Conservation (phyloP, 2,888 invertebrate species). For the Coenonympha glycerion region DNA sequence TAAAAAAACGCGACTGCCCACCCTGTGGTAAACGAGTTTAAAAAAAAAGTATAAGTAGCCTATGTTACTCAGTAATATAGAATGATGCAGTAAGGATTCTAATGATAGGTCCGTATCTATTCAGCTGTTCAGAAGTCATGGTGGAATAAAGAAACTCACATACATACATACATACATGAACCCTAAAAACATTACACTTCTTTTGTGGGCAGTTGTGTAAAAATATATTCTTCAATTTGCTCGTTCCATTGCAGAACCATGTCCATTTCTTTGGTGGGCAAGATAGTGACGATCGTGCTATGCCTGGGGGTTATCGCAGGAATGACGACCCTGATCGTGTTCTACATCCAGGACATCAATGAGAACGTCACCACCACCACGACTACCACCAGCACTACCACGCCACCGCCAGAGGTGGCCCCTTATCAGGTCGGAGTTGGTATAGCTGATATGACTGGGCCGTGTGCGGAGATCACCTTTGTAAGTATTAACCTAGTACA, state of each 20-base stretch:
- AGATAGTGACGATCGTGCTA: slow-evolving; percentile 44
- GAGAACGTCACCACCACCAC: not conserved
- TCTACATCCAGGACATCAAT: slow-evolving; percentile 37
- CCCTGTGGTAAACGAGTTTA: too few relatives aligned
- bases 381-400: slow-evolving; percentile 8
- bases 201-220: too few relatives aligned
- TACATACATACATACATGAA: too few relatives aligned
- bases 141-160: too few relatives aligned
- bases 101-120: too few relatives aligned
- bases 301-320: slow-evolving; percentile 48
- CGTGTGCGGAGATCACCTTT: slow-evolving; percentile 91
- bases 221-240: too few relatives aligned
- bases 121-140: too few relatives aligned
- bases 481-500: slow-evolving; percentile 85
- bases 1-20: too few relatives aligned
- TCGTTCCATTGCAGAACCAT: slow-evolving; percentile 20
- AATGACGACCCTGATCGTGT: slow-evolving; percentile 45
- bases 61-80: too few relatives aligned
- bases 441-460: slow-evolving; percentile 93
- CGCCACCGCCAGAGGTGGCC: slow-evolving; percentile 14
- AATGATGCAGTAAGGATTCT: too few relatives aligned
- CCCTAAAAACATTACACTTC: too few relatives aligned
- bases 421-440: slow-evolving; percentile 83
- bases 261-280: slow-evolving; percentile 39
- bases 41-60: too few relatives aligned